Evolutionary conservation across 2,888 invertebrate species (phyloP).

Genomic region (Aethes cnicana): DNA sequence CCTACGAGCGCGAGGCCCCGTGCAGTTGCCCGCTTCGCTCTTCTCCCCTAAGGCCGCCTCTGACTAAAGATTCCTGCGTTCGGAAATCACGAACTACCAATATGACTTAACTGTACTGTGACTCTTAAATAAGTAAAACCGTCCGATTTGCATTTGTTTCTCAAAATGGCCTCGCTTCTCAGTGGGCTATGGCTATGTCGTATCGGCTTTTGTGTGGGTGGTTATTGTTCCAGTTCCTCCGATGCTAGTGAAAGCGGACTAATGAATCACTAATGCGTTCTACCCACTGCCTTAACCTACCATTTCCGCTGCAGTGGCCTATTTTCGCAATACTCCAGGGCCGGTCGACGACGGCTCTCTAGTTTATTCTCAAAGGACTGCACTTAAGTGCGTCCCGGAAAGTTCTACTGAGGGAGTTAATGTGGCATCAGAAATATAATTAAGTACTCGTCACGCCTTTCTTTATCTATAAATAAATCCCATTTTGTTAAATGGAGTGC

Average conservation of each 20-base stretch:
- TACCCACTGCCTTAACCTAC: constrained; percentile 58
- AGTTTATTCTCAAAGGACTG: constrained; percentile 13
- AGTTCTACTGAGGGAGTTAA: background rate
- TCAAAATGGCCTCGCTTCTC: constrained; percentile 7
- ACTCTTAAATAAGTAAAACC: background rate
- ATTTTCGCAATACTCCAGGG: constrained; percentile 60
- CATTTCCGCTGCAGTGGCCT: constrained; percentile 58
- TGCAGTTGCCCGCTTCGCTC: no score
- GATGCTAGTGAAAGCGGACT: constrained; percentile 59
- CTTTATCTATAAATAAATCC: no score
- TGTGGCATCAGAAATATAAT: background rate
- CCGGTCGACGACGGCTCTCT: constrained; percentile 8
- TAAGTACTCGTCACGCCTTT: no score
- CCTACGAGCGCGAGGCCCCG: no score
- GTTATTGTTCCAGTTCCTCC: constrained; percentile 59
- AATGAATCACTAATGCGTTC: constrained; percentile 67
- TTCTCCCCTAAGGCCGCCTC: no score
- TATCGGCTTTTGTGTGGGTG: constrained; percentile 45
- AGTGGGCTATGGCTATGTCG: constrained; percentile 18
- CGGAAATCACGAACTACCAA: background rate
- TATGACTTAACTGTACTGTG: constrained; percentile 4
- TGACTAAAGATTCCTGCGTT: background rate
- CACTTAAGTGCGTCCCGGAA: background rate
- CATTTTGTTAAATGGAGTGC: no score
- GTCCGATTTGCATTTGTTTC: constrained; percentile 17